Evolutionary conservation across 1,140 invertebrate species (phyloP).

Genomic region (Zeugodacus cucurbitae): DNA sequence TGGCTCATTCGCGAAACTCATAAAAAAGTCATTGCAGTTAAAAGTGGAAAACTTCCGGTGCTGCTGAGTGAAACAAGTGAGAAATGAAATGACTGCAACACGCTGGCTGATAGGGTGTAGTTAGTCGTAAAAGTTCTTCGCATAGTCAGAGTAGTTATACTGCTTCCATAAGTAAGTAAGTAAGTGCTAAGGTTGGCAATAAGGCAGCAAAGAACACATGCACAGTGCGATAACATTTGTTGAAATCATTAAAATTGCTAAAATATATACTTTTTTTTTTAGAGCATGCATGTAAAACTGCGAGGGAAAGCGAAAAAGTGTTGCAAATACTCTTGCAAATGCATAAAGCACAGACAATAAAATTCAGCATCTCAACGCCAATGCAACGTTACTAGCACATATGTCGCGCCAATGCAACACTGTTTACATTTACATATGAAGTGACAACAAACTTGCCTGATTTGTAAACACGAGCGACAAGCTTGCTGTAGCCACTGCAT

Average conservation of each 20-base stretch:
- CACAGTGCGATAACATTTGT: conserved; percentile 21
- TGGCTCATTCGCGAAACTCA: conserved; percentile 46
- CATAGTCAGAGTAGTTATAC: background rate
- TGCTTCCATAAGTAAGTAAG: background rate
- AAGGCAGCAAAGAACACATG: background rate
- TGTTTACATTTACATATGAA: background rate
- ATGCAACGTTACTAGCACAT: background rate
- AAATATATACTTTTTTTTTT: background rate
- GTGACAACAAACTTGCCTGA: background rate
- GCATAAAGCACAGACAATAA: background rate
- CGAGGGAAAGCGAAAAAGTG: background rate
- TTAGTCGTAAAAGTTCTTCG: background rate
- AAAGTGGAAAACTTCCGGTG: conserved; percentile 61
- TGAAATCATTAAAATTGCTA: conserved; percentile 38
- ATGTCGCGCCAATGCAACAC: background rate
- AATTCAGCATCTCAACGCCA: background rate
- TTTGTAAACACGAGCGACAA: background rate
- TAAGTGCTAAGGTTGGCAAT: background rate
- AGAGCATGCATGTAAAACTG: background rate
- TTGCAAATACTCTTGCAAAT: background rate
- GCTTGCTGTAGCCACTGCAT: background rate
- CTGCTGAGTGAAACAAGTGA: background rate
- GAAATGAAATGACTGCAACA: background rate
- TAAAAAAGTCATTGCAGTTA: conserved; percentile 60
- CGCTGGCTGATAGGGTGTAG: background rate